A percentile compares a stretch with the other conserved stretches of the same genome.
phyloP scores from a whole-genome alignment of 2,888 invertebrate species.

The Calliopum simillimum region DNA sequence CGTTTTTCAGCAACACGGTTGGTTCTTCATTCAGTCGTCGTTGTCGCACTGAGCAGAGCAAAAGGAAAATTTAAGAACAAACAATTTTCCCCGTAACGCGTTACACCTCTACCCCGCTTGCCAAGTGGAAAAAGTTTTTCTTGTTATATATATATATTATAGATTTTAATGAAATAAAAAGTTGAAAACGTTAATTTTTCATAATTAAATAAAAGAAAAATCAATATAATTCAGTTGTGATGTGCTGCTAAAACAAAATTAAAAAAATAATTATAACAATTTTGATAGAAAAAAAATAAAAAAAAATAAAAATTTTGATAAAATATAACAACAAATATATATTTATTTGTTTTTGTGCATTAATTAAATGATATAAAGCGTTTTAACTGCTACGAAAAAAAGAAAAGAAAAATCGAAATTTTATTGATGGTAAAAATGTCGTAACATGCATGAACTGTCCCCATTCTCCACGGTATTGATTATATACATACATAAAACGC shows the following conservation, averaged over 20 bases:
- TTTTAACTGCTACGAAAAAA: neutral
- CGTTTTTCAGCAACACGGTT: neutral
- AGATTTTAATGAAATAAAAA: slow-evolving; percentile 17
- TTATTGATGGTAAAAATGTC: slow-evolving; percentile 22
- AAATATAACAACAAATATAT: too few relatives aligned
- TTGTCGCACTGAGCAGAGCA: slow-evolving; percentile 9
- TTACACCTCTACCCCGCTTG: neutral
- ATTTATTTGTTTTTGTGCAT: too few relatives aligned
- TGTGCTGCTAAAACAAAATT: neutral
- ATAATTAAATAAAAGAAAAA: neutral
- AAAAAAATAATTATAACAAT: neutral
- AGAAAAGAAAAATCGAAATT: neutral
- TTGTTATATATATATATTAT: slow-evolving; percentile 1
- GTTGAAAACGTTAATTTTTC: neutral
- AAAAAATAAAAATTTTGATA: slow-evolving; percentile 26
- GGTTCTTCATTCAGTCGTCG: slow-evolving; percentile 26
- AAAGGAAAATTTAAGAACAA: slow-evolving; percentile 11
- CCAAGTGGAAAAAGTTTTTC: neutral
- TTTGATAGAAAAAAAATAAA: slow-evolving; percentile 13
- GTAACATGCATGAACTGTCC: slow-evolving; percentile 21
- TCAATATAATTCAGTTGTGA: slow-evolving; percentile 33
- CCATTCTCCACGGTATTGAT: slow-evolving; percentile 32
- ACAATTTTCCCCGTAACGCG: slow-evolving; percentile 2
- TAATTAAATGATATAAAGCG: slow-evolving; percentile 7
- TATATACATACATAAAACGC: slow-evolving; percentile 13